These are phyloP conservation scores for Takifugu flavidus DNA, from an alignment of 2,113 vertebrate genomes.

Conservation along the genomic window DNA sequence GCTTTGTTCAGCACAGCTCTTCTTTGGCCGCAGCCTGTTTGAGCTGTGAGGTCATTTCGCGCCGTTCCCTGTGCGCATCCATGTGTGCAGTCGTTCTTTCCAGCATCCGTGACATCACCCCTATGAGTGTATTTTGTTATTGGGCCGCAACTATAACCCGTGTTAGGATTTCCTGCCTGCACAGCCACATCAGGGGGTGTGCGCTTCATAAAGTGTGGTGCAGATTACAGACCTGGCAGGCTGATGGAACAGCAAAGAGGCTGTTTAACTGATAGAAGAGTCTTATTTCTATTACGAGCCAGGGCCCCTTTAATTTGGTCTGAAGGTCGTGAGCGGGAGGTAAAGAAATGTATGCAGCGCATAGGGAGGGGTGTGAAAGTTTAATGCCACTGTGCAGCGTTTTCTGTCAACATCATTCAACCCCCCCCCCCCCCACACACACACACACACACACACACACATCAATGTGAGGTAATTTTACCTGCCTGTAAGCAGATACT, in stretches of 20 bases:
- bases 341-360: conserved; percentile 15
- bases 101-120: conserved; percentile 22
- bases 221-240: conserved; percentile 56
- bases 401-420: conserved; percentile 29
- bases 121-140: conserved; percentile 4
- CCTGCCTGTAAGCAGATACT: conserved; percentile 62
- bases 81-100: conserved; percentile 41
- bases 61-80: conserved; percentile 30
- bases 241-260: conserved; percentile 47
- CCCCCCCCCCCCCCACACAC: conserved; percentile 5
- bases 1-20: conserved; percentile 49
- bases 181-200: conserved; percentile 56
- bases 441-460: conserved; percentile 24
- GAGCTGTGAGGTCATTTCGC: conserved; percentile 53
- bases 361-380: conserved; percentile 53
- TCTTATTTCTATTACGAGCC: conserved; percentile 50
- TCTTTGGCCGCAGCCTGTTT: conserved; percentile 45
- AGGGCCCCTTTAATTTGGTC: conserved; percentile 34
- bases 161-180: conserved; percentile 3
- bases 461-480: conserved; percentile 52
- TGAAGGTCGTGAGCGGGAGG: conserved; percentile 14
- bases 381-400: conserved; percentile 50
- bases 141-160: conserved; percentile 9
- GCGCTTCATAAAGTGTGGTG: conserved; percentile 47
- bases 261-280: conserved; percentile 49